Evolutionary conservation across 2,113 vertebrate species (phyloP).

Genomic region (Lucifuga dentata): DNA sequence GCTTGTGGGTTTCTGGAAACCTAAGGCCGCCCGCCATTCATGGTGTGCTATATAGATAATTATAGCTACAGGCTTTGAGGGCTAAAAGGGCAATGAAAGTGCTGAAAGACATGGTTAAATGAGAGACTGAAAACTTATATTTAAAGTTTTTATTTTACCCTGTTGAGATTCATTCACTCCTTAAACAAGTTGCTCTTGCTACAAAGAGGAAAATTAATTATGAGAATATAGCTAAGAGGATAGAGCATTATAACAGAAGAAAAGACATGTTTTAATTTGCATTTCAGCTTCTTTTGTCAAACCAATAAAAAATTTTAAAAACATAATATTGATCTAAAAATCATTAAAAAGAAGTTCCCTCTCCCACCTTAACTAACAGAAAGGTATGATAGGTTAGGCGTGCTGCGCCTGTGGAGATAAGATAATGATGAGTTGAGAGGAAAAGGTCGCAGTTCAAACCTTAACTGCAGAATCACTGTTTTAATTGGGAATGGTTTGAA

Average conservation of each 20-base stretch:
- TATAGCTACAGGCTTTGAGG: slow-evolving; percentile 63
- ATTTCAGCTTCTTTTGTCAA: not conserved
- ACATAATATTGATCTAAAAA: not conserved
- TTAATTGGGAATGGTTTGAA: slow-evolving; percentile 30
- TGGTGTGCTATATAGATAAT: slow-evolving; percentile 56
- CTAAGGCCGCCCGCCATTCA: slow-evolving; percentile 63
- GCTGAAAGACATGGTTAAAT: slow-evolving; percentile 63
- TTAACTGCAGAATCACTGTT: slow-evolving; percentile 33
- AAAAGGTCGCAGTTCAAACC: slow-evolving; percentile 60
- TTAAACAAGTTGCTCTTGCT: slow-evolving; percentile 22
- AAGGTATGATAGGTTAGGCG: not conserved
- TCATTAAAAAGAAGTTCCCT: too few species aligned
- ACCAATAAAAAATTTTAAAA: not conserved
- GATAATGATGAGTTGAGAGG: slow-evolving; percentile 43
- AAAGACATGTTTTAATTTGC: not conserved
- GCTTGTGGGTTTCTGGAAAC: too few species aligned
- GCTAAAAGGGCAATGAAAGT: slow-evolving; percentile 53
- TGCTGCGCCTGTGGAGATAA: slow-evolving; percentile 16
- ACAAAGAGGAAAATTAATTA: too few species aligned
- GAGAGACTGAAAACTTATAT: slow-evolving; percentile 50
- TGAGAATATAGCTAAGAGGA: too few species aligned
- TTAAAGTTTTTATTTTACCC: slow-evolving; percentile 27
- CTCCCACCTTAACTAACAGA: not conserved
- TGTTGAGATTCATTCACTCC: slow-evolving; percentile 37
- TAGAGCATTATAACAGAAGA: not conserved